phyloP scores from a whole-genome alignment of 2,113 vertebrate genomes.

The Ammodytes marinus region DNA sequence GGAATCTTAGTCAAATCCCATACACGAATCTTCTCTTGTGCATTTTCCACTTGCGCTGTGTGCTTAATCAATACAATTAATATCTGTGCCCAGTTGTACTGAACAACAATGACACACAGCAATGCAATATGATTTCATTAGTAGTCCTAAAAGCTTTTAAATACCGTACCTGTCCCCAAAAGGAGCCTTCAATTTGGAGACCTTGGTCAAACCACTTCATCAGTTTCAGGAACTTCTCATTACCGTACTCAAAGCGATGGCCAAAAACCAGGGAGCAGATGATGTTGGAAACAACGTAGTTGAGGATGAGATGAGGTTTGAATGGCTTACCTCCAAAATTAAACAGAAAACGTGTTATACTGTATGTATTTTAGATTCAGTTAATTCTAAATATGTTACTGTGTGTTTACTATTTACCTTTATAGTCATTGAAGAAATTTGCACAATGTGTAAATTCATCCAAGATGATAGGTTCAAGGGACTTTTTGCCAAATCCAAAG shows the following conservation, averaged over 20 bases:
- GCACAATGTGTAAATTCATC: conserved; percentile 76
- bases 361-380: neutral
- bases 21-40: too few species aligned
- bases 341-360: neutral
- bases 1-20: neutral
- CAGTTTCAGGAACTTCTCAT: conserved; percentile 76
- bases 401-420: conserved; percentile 30
- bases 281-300: conserved; percentile 77
- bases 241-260: conserved; percentile 83
- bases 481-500: conserved; percentile 84
- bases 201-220: conserved; percentile 73
- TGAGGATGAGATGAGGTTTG: conserved; percentile 83
- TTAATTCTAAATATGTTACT: neutral
- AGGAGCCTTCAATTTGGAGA: conserved; percentile 45
- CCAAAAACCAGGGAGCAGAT: conserved; percentile 88
- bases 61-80: too few species aligned
- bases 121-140: neutral
- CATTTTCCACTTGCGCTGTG: too few species aligned
- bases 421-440: neutral
- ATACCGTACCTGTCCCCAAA: conserved; percentile 77
- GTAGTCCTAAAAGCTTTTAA: neutral
- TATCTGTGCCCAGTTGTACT: neutral
- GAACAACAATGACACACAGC: neutral
- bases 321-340: conserved; percentile 9
- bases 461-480: conserved; percentile 81